Evolutionary conservation across 2,113 vertebrate genomes (phyloP).

Genomic region (Syngnathus floridae): DNA sequence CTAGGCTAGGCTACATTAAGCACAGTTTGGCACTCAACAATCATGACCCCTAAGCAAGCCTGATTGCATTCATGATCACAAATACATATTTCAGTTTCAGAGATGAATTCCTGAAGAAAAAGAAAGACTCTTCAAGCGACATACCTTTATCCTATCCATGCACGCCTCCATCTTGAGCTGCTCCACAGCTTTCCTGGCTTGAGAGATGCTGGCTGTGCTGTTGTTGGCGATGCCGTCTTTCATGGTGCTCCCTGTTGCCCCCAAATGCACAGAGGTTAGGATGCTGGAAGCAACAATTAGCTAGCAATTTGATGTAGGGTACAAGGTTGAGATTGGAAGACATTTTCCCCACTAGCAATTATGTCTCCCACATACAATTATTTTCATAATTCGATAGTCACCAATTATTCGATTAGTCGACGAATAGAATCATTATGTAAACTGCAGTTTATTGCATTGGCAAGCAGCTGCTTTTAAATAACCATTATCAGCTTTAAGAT

Average conservation of each 20-base stretch:
- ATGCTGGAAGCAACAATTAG: not conserved
- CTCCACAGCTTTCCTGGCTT: conserved; percentile 94
- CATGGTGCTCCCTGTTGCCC: conserved; percentile 73
- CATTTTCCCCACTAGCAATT: too few species aligned
- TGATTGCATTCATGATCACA: not conserved
- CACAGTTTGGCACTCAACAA: not conserved
- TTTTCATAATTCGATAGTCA: too few species aligned
- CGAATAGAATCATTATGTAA: too few species aligned
- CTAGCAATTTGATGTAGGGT: too few species aligned
- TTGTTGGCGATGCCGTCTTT: conserved; percentile 85
- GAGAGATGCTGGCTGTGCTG: conserved; percentile 92
- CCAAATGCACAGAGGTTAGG: conserved; percentile 2
- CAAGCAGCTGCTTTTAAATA: too few species aligned
- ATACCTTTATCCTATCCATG: conserved; percentile 96
- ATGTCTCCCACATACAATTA: too few species aligned
- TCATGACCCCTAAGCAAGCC: not conserved
- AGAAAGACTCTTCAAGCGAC: not conserved
- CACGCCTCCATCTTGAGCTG: conserved; percentile 99
- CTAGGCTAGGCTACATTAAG: not conserved
- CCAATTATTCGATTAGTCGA: too few species aligned
- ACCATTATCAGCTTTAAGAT: too few species aligned
- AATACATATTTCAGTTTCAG: not conserved
- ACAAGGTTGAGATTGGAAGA: too few species aligned
- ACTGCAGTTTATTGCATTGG: not conserved
- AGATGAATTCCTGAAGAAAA: not conserved